Base-by-base conservation (phyloP, 1,140 invertebrate genomes). In the Drosophila kikkawai region DNA sequence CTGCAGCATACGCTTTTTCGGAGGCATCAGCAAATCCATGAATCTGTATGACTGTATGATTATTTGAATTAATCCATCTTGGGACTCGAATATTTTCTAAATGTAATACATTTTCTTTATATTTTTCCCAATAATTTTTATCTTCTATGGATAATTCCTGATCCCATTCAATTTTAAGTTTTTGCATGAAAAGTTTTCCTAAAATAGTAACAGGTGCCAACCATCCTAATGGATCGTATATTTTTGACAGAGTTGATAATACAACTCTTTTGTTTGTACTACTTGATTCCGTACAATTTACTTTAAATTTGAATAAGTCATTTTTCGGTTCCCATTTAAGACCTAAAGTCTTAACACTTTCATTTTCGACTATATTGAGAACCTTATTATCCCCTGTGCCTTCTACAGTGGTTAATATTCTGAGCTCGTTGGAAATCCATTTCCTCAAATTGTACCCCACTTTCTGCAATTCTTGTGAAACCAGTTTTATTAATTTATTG, bases 121-220 rank as follows among this genome's bases (percentile, higher is more conserved):
- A 12, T 3, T 37, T 37, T 37, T 37, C 36, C 36, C 12, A 37
- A 37, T 37, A 19, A 45, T 9, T 15, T 7, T 1, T 51, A 51
- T 51, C 22, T 51, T 51, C 26, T 9, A 7, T 17, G 9, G 22
- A 44, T 13, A 58, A 58, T 19, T 58, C 37, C 22, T 58, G 15
- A 58, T 42, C 39, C 39, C 56, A 58, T 29, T 58, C 22, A 58
- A 22, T 17, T 26, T 58, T 58, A 26, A 53, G 50, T 17, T 12
- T 37, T 53, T 53, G n/a, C 19, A 55, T 37, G 22, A 37, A 51
- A 13, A 51, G 51, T 22, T 39, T 55, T 55, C 32, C n/a, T 55
- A 29, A 26, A 57, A 57, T n/a, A 37, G 36, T 56, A n/a, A n/a
- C n/a, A n/a, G n/a, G n/a, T n/a, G n/a, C n/a, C n/a, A n/a, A n/a